Percentiles rank a stretch among this genome's conserved stretches.
Conservation (phyloP, 2,797 vertebrate genomes). For the Gephyroberyx darwinii region DNA sequence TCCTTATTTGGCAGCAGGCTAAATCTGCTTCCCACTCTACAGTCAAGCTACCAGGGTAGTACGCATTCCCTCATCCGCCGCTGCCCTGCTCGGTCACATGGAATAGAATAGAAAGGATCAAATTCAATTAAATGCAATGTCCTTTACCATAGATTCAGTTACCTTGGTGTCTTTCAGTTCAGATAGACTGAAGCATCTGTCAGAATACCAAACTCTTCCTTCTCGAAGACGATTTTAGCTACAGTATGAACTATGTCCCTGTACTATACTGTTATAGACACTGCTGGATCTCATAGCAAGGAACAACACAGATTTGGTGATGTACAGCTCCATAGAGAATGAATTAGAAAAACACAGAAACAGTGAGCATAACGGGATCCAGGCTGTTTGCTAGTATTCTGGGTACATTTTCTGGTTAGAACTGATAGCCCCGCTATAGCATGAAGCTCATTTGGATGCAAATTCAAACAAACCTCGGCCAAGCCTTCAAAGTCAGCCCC, state of each 20-base stretch:
- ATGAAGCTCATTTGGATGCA: conserved; percentile 53
- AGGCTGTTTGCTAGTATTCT: conserved; percentile 24
- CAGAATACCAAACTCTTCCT: conserved; percentile 10
- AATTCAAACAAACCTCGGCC: conserved; percentile 51
- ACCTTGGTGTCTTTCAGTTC: conserved; percentile 27
- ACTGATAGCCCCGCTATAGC: conserved; percentile 27
- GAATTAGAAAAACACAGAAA: conserved; percentile 16
- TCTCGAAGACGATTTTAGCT: neutral
- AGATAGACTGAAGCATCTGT: conserved; percentile 9
- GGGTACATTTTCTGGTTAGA: conserved; percentile 28
- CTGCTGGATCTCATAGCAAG: conserved; percentile 20
- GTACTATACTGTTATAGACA: conserved; percentile 12
- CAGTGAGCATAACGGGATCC: conserved; percentile 17
- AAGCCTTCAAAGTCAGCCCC: conserved; percentile 49
- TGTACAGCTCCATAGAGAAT: conserved; percentile 23
- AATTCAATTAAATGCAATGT: conserved; percentile 26
- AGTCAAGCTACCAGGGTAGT: conserved; percentile 9
- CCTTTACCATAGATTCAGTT: conserved; percentile 23
- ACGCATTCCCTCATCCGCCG: conserved; percentile 27
- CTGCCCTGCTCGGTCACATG: conserved; percentile 17
- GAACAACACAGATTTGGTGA: conserved; percentile 8
- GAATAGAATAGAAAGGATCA: conserved; percentile 34
- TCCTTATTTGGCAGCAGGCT: conserved; percentile 29
- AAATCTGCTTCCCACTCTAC: conserved; percentile 13
- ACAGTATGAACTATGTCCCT: conserved; percentile 14